These are phyloP conservation scores for Ispidina lecontei DNA, from an alignment of 2,797 vertebrate genomes.

Conservation along the genomic window DNA sequence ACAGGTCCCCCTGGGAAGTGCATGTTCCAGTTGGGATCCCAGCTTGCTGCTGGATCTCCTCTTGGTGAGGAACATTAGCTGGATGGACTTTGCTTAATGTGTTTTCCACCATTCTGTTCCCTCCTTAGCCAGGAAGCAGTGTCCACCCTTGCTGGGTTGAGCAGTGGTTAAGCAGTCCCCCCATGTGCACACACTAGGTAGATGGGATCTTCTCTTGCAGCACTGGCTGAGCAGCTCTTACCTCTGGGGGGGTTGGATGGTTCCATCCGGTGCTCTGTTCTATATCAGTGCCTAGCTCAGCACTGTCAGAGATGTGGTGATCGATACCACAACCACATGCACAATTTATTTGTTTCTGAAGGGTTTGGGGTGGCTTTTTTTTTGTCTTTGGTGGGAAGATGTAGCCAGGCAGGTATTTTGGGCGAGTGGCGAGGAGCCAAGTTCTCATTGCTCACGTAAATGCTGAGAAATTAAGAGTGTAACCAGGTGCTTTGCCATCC, in stretches of 20 bases:
- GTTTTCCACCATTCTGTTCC: background rate
- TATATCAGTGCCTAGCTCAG: background rate
- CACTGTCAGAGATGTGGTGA: background rate
- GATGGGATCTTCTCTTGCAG: background rate
- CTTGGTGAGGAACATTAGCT: background rate
- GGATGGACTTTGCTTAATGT: background rate
- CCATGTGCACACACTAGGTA: background rate
- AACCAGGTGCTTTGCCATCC: background rate
- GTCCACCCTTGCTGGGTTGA: background rate
- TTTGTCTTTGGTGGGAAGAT: background rate
- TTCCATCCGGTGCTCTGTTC: background rate
- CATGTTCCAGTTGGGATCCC: background rate
- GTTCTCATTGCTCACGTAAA: background rate
- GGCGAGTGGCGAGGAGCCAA: accelerated
- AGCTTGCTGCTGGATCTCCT: background rate
- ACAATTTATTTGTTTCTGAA: background rate
- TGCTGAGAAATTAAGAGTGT: background rate
- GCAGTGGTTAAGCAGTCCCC: background rate
- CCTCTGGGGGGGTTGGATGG: background rate
- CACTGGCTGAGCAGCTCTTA: background rate
- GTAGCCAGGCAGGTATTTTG: background rate
- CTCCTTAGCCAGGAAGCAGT: background rate
- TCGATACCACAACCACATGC: background rate
- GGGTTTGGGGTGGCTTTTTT: background rate
- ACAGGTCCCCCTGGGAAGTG: background rate